These are phyloP conservation scores for Meghimatium bilineatum DNA, from an alignment of 2,888 invertebrate species.

Conservation along the genomic window DNA sequence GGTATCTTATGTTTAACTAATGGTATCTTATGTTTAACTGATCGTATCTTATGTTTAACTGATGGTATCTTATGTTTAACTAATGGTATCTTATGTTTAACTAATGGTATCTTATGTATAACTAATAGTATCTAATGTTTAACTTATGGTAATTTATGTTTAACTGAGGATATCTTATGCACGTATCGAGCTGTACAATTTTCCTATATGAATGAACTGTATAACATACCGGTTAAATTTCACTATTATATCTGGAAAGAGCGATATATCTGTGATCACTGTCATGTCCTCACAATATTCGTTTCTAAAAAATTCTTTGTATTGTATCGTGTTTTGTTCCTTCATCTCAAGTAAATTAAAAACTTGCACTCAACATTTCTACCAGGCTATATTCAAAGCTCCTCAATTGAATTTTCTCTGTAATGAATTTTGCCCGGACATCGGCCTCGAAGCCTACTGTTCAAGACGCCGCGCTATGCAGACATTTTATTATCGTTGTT, in stretches of 20 bases:
- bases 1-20: too few relatives aligned
- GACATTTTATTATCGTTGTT: neutral
- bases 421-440: neutral
- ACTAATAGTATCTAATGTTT: too few relatives aligned
- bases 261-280: neutral
- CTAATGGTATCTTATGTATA: too few relatives aligned
- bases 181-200: too few relatives aligned
- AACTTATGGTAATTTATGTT: too few relatives aligned
- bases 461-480: neutral
- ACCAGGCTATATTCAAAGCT: neutral
- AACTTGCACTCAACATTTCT: neutral
- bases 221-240: neutral
- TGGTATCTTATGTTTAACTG: too few relatives aligned
- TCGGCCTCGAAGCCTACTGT: neutral
- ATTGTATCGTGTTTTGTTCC: neutral
- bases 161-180: too few relatives aligned
- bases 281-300: neutral
- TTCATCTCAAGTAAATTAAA: constrained; percentile 2
- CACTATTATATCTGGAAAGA: neutral
- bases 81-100: too few relatives aligned
- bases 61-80: too few relatives aligned
- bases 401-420: neutral
- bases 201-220: too few relatives aligned
- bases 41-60: too few relatives aligned
- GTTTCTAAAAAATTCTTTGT: neutral